Base-by-base conservation (phyloP, 2,888 invertebrate genomes). In the Stenoptilia bipunctidactyla region DNA sequence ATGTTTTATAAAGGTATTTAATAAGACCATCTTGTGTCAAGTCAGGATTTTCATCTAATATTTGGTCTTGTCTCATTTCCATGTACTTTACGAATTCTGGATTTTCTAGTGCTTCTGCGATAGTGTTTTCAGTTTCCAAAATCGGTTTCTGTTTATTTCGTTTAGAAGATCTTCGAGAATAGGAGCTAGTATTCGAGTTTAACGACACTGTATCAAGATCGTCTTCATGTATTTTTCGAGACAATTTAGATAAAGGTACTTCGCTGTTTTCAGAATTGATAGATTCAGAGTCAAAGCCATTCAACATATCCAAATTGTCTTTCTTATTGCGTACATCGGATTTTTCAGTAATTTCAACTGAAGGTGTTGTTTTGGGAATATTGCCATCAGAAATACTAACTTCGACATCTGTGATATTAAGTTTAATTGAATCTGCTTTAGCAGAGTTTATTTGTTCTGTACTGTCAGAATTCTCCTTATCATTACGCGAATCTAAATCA, bases 1-100 rank as follows among this genome's bases (percentile, higher is more conserved):
- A 74, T 34, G 59, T 58, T 42, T 69, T 63, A 10, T 56, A 52
- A 38, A 73, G 52, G 46, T 71, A 69, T 34, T 47, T 56, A 39
- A 56, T 52, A 15, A 45, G 57, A 25, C 66, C 67, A 0, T 52
- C 45, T 36, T 64, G 57, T 0, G 61, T 56, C 6, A 69, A 52
- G 15, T 72, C 61, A 1, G 76, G 70, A 48, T 75, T 58, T 38
- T 73, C 59, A 38, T 66, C 62, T 40, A 64, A 55, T 9, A 66
- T 45, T 27, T 55, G 50, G 41, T 72, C 65, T 40, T 57, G 58
- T 39, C 58, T 63, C 15, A 66, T 50, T 30, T 67, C 60, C 13
- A 62, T 61, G 53, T 66, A 73, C 39, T 66, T 48, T 40, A 65
- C 61, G 38, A 72, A 73, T n/a, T 61, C 57, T 20, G 47, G 45